Evolutionary conservation across 2,797 vertebrate species (phyloP), one percentile per base, ranked within the genome.

Genomic region (Lutjanus argentimaculatus): DNA sequence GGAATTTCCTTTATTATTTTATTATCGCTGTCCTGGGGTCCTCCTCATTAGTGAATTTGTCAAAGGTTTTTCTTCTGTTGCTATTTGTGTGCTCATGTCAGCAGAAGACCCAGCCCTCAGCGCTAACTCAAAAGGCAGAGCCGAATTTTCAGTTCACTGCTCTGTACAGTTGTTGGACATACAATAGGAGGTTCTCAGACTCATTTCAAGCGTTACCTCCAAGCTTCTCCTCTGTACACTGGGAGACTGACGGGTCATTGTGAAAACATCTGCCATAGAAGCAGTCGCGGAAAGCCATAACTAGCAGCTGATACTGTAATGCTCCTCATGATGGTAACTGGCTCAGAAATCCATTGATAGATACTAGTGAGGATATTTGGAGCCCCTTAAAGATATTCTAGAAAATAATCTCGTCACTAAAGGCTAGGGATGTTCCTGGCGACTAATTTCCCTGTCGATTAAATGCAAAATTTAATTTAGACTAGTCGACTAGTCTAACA

Each of bases 51-150:
- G 56, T 59, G 56, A 59, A 25, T 48, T 40, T 68, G 57, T 68
- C 21, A 3, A 36, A 25, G 42, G 25, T 78, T 74, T 78, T 61
- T 58, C 42, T 68, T 59, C 22, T 57, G 14, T 49, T 64, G 19
- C 10, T 56, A 64, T 72, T 51, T 66, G 72, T 57, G 51, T 55
- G 63, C 66, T 63, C 63, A 67, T 43, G 15, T 77, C 55, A 77
- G 57, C 49, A 61, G 17, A 67, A 25, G 46, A 45, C 36, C 22
- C 1, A 45, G 56, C 21, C 36, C 8, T 36, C 12, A 30, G 62
- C 59, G 70, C 25, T 53, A 40, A 52, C 62, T 66, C 53, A 76
- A 77, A 65, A 65, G 25, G 49, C 17, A 55, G 16, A 43, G 30
- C 48, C 43, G 56, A 56, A 48, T 59, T 43, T 67, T 43, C 4